phyloP scores from a whole-genome alignment of 2,888 invertebrate genomes.

The Chrysolina oricalcia region DNA sequence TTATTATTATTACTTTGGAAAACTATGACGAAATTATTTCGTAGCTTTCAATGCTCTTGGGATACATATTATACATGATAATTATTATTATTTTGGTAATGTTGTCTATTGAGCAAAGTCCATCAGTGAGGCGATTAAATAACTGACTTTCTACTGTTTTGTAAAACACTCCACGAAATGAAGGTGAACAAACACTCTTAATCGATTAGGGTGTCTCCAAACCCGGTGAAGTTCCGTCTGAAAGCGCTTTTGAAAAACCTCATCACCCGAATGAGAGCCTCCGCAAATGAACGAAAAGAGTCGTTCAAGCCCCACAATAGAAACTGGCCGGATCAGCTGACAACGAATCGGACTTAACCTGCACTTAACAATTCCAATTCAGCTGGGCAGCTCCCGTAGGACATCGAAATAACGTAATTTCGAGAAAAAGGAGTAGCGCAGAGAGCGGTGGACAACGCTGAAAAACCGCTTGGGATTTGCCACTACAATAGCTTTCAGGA shows the following conservation, averaged over 20 bases:
- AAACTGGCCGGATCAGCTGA: slow-evolving; percentile 13
- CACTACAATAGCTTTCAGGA: slow-evolving; percentile 8
- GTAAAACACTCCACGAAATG: too few relatives aligned
- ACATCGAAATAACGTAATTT: not conserved
- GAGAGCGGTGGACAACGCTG: slow-evolving; percentile 1
- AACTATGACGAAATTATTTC: too few relatives aligned
- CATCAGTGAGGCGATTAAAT: too few relatives aligned
- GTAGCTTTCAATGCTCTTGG: too few relatives aligned
- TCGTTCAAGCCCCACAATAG: slow-evolving; percentile 3
- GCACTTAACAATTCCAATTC: slow-evolving; percentile 14
- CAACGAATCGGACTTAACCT: not conserved
- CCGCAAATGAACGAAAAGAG: not conserved
- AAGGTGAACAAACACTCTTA: too few relatives aligned
- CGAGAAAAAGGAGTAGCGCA: not conserved
- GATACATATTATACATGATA: too few relatives aligned
- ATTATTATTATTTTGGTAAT: too few relatives aligned
- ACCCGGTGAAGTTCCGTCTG: not conserved
- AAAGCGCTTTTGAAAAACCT: not conserved
- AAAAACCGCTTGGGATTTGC: slow-evolving; percentile 1
- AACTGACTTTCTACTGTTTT: too few relatives aligned
- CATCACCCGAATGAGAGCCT: slow-evolving; percentile 14
- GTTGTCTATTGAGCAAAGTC: too few relatives aligned
- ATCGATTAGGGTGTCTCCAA: too few relatives aligned
- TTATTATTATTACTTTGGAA: too few relatives aligned
- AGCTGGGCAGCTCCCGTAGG: not conserved